phyloP scores from a whole-genome alignment of 1,140 invertebrate species.

The Melanaphis sacchari region DNA sequence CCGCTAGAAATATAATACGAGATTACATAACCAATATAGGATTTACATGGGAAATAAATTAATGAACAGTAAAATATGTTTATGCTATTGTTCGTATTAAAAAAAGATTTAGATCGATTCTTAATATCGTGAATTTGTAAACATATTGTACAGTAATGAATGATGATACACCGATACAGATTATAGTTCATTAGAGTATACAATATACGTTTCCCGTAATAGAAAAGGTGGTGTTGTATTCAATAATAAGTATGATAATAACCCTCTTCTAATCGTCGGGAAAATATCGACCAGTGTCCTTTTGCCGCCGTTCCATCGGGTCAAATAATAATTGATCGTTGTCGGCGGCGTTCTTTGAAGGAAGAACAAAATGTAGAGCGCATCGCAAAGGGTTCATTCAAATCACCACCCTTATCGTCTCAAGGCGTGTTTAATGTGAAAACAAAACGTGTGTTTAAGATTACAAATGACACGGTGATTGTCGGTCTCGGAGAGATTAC shows the following conservation, averaged over 20 bases:
- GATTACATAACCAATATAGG: no score
- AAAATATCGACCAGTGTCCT: not conserved
- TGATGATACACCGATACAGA: no score
- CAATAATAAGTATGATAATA: not conserved
- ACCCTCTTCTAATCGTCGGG: not conserved
- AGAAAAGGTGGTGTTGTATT: not conserved
- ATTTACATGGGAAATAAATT: no score
- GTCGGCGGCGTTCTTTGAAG: conserved; percentile 37
- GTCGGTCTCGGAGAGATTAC: not conserved
- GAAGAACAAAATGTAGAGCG: not conserved
- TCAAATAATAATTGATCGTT: conserved; percentile 1
- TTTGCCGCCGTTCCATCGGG: not conserved
- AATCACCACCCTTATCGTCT: not conserved
- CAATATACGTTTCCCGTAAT: not conserved
- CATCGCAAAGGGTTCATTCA: not conserved
- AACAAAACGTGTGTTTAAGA: conserved; percentile 22
- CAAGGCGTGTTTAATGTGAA: not conserved
- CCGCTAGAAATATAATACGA: no score
- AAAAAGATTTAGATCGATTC: no score
- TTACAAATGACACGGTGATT: conserved; percentile 6
- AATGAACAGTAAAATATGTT: no score
- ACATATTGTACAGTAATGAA: no score
- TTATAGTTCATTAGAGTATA: no score
- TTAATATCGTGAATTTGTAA: no score
- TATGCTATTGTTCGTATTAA: no score